Evolutionary conservation across 2,113 vertebrate species (phyloP).

Genomic region (Falco punctatus): DNA sequence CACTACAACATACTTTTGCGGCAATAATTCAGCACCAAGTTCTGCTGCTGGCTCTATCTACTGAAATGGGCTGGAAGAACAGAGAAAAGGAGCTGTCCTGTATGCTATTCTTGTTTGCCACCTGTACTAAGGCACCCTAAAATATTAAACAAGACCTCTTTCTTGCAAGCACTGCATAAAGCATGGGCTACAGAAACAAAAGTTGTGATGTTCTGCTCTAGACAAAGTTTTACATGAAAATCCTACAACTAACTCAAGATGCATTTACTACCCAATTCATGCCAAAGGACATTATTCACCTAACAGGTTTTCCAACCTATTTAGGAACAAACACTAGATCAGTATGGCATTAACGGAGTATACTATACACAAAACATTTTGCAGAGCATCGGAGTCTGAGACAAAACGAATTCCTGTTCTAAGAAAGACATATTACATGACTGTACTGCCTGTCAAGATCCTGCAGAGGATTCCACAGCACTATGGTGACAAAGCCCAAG

Average conservation of each 20-base stretch:
- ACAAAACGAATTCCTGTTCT: background rate
- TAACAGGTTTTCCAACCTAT: background rate
- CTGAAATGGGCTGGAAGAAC: background rate
- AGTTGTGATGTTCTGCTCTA: background rate
- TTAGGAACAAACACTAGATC: background rate
- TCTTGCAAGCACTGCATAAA: background rate
- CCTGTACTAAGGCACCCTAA: background rate
- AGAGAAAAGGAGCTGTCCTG: background rate
- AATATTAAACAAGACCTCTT: background rate
- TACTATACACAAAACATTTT: background rate
- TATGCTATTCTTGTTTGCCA: background rate
- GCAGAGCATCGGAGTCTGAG: background rate
- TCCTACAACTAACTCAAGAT: background rate
- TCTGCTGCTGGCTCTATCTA: background rate
- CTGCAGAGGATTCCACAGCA: background rate
- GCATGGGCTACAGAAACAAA: background rate
- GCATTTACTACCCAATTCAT: background rate
- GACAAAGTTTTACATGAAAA: background rate
- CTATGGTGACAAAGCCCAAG: accelerated
- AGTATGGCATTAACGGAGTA: background rate
- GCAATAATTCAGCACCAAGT: background rate
- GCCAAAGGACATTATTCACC: background rate
- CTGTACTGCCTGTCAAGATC: background rate
- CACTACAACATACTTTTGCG: background rate
- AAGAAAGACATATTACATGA: background rate